These are phyloP conservation scores for Gymnobelideus leadbeateri DNA, from an alignment of 2,113 vertebrate species.

Conservation along the genomic window DNA sequence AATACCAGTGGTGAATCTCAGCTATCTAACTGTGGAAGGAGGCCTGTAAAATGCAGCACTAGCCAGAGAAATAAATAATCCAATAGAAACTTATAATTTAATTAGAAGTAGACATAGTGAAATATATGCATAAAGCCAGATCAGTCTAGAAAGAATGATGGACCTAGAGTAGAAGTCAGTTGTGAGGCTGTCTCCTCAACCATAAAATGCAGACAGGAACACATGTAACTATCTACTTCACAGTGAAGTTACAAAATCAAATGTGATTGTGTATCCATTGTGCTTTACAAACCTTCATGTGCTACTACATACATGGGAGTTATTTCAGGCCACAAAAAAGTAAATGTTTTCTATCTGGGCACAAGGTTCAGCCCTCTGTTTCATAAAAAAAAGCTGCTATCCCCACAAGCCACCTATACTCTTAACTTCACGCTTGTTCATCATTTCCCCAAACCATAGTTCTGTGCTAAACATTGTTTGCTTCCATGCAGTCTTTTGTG, in stretches of 20 bases:
- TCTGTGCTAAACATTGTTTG: not conserved
- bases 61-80: not conserved
- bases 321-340: slow-evolving; percentile 30
- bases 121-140: not conserved
- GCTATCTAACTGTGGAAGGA: not conserved
- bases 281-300: not conserved
- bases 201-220: not conserved
- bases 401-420: not conserved
- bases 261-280: not conserved
- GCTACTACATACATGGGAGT: not conserved
- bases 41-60: not conserved
- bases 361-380: not conserved
- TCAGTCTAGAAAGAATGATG: not conserved
- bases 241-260: not conserved
- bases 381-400: not conserved
- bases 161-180: not conserved
- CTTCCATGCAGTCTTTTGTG: not conserved
- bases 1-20: not conserved
- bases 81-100: not conserved
- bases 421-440: not conserved
- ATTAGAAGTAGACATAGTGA: not conserved
- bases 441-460: not conserved
- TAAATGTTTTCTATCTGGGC: not conserved
- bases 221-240: not conserved
- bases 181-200: not conserved